These are phyloP conservation scores for Forbesichthys agassizii DNA, from an alignment of 2,113 vertebrate genomes.

Conservation along the genomic window DNA sequence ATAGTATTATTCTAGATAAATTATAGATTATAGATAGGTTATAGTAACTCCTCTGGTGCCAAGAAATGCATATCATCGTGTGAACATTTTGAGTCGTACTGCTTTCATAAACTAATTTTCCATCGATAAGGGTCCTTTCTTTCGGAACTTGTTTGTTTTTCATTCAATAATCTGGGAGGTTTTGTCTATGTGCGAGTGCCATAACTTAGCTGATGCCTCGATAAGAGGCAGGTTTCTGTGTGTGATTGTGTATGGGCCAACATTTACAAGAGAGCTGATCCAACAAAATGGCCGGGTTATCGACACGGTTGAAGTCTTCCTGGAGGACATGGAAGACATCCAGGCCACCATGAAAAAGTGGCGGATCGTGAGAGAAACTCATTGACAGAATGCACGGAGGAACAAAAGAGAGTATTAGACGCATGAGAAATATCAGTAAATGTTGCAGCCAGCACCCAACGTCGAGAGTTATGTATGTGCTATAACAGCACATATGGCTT, in stretches of 20 bases:
- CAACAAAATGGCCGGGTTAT: conserved; percentile 18
- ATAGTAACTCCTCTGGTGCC: background rate
- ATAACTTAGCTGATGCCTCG: background rate
- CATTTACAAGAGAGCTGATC: conserved; percentile 15
- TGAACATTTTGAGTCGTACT: background rate
- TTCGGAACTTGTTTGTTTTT: conserved; percentile 19
- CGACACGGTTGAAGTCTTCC: conserved; percentile 26
- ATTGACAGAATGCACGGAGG: background rate
- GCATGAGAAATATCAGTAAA: too few relatives aligned
- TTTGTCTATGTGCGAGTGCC: conserved; percentile 19
- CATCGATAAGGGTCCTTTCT: conserved; percentile 21
- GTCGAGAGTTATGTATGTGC: too few relatives aligned
- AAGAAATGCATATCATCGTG: background rate
- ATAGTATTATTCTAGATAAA: too few relatives aligned
- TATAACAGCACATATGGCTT: too few relatives aligned
- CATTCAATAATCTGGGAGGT: conserved; percentile 3
- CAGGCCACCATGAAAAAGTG: conserved; percentile 1
- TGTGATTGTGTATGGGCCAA: conserved; percentile 34
- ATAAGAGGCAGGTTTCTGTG: conserved; percentile 16
- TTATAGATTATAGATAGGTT: too few relatives aligned
- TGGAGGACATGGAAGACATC: conserved; percentile 16
- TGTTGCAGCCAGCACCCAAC: too few relatives aligned
- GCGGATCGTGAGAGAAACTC: too few relatives aligned
- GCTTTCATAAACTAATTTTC: background rate
- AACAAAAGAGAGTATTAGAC: background rate